These are phyloP conservation scores for Petrocephalus microphthalmus DNA, from an alignment of 2,113 vertebrate species.

Conservation along the genomic window DNA sequence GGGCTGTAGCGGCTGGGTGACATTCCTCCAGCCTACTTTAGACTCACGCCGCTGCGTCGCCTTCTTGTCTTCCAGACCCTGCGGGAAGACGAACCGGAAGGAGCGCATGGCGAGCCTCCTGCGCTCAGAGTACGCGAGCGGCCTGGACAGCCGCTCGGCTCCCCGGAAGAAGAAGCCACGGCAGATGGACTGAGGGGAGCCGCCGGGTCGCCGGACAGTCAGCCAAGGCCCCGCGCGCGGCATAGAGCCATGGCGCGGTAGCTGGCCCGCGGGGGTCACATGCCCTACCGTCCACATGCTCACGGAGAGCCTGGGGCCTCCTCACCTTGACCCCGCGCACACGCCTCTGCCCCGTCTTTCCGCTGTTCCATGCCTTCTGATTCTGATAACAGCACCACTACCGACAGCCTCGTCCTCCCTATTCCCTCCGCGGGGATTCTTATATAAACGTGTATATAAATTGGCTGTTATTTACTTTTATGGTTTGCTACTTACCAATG, in stretches of 20 bases:
- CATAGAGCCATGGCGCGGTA: neutral
- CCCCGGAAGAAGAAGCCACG: slow-evolving; percentile 40
- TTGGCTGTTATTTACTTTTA: neutral
- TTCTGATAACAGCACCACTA: no score
- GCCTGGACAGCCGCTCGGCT: slow-evolving; percentile 41
- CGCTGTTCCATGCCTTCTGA: neutral
- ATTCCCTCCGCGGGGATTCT: neutral
- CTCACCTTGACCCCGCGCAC: neutral
- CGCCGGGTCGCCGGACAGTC: neutral
- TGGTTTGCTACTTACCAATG: neutral
- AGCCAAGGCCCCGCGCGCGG: neutral
- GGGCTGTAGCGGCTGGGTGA: neutral
- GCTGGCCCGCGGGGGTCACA: neutral
- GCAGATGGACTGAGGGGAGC: slow-evolving; percentile 21
- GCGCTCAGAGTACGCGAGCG: slow-evolving; percentile 74
- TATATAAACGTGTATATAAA: neutral
- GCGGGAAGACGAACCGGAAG: slow-evolving; percentile 42
- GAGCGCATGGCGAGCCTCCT: slow-evolving; percentile 55
- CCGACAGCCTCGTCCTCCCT: neutral
- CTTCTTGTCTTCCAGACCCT: slow-evolving; percentile 51
- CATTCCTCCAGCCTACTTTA: neutral
- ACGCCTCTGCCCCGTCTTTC: no score
- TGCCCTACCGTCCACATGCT: neutral
- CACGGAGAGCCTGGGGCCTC: neutral
- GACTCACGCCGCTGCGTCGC: neutral